Base-by-base conservation (phyloP, 2,113 vertebrate genomes). In the Corydoras sp. region DNA sequence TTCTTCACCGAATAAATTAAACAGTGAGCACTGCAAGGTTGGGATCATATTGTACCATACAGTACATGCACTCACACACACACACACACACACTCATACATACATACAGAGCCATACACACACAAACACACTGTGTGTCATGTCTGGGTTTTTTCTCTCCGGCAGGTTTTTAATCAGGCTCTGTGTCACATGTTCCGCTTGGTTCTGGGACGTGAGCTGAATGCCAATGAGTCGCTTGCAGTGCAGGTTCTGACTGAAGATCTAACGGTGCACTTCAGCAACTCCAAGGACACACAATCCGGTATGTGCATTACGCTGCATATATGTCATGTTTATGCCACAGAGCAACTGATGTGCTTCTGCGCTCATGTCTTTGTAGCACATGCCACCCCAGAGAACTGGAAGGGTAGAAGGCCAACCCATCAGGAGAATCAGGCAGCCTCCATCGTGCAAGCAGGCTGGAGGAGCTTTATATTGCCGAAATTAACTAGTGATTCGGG, bases 101-200 rank as follows among this genome's bases (percentile, higher is more conserved):
- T 85, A 3, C 51, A 3, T 53, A 53, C 51, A 53, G 2, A 32
- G 12, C 31, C 49, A 10, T 62, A 68, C 18, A 50, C 62, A 50
- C 53, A 62, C 31, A 59, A n/a, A 68, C 15, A 58, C 1, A 32
- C 31, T 48, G 8, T 51, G 29, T 68, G n/a, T 5, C 29, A 50
- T 31, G 10, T 58, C 9, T 59, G 24, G 31, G 48, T 30, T 53
- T 58, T 35, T 35, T 72, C 29, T 55, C 14, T 77, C 74, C 81
- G 86, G 50, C 78, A 98, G 95, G 80, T 86, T 70, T 97, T 98
- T 79, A 88, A 87, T 77, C 69, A 78, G 68, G 93, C 91, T 9
- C 82, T 97, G 79, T 90, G 92, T 87, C 78, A 75, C 79, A 89
- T 95, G 87, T 83, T 96, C 15, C 82, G 81, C 77, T 76, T 85